phyloP scores from a whole-genome alignment of 2,888 invertebrate species.

The Branchellion lobata region DNA sequence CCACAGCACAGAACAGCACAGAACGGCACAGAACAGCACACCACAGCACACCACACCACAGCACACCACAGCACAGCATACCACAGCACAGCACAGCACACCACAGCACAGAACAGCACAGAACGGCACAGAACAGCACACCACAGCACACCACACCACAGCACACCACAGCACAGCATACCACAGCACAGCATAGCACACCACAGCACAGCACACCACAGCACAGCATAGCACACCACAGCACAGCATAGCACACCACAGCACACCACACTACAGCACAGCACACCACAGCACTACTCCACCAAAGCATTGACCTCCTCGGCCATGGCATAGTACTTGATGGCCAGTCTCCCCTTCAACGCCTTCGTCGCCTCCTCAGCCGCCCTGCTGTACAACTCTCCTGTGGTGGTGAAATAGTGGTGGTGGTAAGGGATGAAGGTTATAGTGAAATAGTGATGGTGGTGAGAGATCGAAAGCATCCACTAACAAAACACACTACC shows the following conservation, averaged over 20 bases:
- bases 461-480: neutral
- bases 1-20: too few relatives aligned
- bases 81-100: too few relatives aligned
- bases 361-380: slow-evolving; percentile 66
- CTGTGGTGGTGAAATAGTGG: slow-evolving; percentile 53
- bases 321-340: slow-evolving; percentile 64
- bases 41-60: too few relatives aligned
- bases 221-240: neutral
- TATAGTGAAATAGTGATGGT: neutral
- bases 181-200: neutral
- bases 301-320: slow-evolving; percentile 63
- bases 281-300: slow-evolving; percentile 53
- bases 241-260: neutral
- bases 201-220: neutral
- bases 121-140: too few relatives aligned
- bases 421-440: neutral
- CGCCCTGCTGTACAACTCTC: slow-evolving; percentile 65
- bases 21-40: too few relatives aligned
- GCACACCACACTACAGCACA: neutral
- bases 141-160: too few relatives aligned
- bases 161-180: too few relatives aligned
- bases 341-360: slow-evolving; percentile 67
- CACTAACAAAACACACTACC: neutral
- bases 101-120: too few relatives aligned
- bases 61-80: too few relatives aligned